These are phyloP conservation scores for Rhineura floridana DNA, from an alignment of 2,113 vertebrate species.

Conservation along the genomic window DNA sequence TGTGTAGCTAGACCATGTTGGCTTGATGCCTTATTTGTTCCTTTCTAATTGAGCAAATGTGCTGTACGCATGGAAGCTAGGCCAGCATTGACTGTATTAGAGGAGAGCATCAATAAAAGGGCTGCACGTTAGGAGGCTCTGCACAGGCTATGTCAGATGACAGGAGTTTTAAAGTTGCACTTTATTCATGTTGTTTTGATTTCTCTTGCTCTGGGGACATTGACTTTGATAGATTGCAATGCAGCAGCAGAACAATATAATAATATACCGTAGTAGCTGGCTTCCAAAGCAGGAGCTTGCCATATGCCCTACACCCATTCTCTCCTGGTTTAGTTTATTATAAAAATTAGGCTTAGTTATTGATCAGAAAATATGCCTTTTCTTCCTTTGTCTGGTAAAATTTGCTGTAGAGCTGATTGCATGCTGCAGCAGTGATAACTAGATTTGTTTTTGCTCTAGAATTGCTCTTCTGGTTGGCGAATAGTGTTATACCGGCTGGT, in stretches of 20 bases:
- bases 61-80: slow-evolving; percentile 16
- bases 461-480: neutral
- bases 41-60: slow-evolving; percentile 57
- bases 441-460: slow-evolving; percentile 36
- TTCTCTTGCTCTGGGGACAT: slow-evolving; percentile 68
- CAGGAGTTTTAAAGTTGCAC: slow-evolving; percentile 54
- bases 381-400: neutral
- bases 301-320: neutral
- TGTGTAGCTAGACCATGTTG: slow-evolving; percentile 15
- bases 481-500: neutral
- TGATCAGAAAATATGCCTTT: slow-evolving; percentile 34
- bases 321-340: neutral
- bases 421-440: slow-evolving; percentile 8
- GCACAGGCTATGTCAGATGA: slow-evolving; percentile 18
- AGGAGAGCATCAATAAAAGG: slow-evolving; percentile 41
- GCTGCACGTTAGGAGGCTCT: slow-evolving; percentile 1
- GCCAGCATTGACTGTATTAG: slow-evolving; percentile 41
- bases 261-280: slow-evolving; percentile 38
- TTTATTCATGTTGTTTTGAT: slow-evolving; percentile 65
- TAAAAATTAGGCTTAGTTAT: slow-evolving; percentile 37
- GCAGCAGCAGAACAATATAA: slow-evolving; percentile 38
- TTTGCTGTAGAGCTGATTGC: neutral
- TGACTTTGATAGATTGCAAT: slow-evolving; percentile 59
- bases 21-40: slow-evolving; percentile 48
- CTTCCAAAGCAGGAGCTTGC: slow-evolving; percentile 40